Percentiles rank a stretch among this genome's conserved stretches.
phyloP scores from a whole-genome alignment of 1,140 invertebrate species.

The Ceratoteleas bidentatus region DNA sequence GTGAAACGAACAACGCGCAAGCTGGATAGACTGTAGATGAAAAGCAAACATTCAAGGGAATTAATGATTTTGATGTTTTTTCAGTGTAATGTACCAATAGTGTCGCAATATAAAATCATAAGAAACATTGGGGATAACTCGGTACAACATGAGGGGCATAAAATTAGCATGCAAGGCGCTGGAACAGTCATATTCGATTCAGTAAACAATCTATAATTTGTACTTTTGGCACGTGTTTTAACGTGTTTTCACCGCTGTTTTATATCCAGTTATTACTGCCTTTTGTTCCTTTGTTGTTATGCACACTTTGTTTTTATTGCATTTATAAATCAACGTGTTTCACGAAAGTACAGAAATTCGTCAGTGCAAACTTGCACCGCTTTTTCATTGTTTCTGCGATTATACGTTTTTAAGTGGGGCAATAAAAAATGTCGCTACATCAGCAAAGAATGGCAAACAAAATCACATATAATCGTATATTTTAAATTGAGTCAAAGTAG shows the following conservation, averaged over 20 bases:
- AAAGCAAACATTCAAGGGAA: constrained; percentile 6
- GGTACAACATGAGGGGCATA: constrained; percentile 59
- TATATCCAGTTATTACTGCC: constrained; percentile 26
- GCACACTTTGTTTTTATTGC: constrained; percentile 15
- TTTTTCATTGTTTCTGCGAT: too few relatives aligned
- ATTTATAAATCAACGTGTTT: background rate
- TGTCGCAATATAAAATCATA: constrained; percentile 67
- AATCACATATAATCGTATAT: too few relatives aligned
- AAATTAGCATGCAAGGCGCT: constrained; percentile 54
- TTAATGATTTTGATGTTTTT: constrained; percentile 54
- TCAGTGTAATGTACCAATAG: constrained; percentile 67
- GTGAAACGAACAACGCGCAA: constrained; percentile 13
- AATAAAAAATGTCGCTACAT: too few relatives aligned
- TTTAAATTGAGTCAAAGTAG: too few relatives aligned
- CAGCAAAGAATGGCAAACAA: too few relatives aligned
- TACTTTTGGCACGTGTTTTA: constrained; percentile 55
- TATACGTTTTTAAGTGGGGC: too few relatives aligned
- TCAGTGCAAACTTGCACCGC: too few relatives aligned
- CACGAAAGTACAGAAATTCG: too few relatives aligned
- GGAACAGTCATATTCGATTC: constrained; percentile 64
- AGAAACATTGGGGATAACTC: constrained; percentile 65
- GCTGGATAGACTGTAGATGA: constrained; percentile 14
- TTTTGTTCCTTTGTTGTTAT: constrained; percentile 7
- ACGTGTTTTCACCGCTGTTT: constrained; percentile 33
- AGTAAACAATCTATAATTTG: constrained; percentile 58